Evolutionary conservation across 2,888 invertebrate genomes (phyloP).

Genomic region (Drosophila anceps): DNA sequence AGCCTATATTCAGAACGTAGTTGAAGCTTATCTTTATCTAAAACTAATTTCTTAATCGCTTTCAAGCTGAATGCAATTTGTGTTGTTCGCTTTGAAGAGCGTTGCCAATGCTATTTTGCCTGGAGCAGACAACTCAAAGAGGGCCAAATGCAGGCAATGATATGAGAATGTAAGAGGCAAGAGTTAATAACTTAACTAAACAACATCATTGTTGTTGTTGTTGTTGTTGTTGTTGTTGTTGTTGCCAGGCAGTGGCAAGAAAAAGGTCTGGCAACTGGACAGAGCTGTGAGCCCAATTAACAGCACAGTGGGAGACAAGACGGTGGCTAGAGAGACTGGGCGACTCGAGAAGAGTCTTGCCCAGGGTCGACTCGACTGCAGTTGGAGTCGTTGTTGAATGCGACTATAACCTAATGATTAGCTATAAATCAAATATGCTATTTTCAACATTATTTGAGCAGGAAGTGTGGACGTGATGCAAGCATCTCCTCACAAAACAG

Average conservation of each 20-base stretch:
- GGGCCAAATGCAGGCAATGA: slow-evolving; percentile 33
- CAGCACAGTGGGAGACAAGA: slow-evolving; percentile 77
- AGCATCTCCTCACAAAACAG: slow-evolving; percentile 62
- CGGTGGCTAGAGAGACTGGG: slow-evolving; percentile 14
- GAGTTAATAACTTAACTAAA: slow-evolving; percentile 80
- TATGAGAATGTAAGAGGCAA: slow-evolving; percentile 47
- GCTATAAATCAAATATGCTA: slow-evolving; percentile 82
- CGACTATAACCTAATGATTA: slow-evolving; percentile 82
- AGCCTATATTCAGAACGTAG: background rate
- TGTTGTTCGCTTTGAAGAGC: slow-evolving; percentile 58
- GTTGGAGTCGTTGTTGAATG: slow-evolving; percentile 52
- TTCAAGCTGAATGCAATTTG: slow-evolving; percentile 66
- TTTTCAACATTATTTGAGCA: slow-evolving; percentile 82
- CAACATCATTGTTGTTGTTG: slow-evolving; percentile 71
- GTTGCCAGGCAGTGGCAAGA: slow-evolving; percentile 7
- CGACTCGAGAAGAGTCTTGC: slow-evolving; percentile 9
- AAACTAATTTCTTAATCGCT: slow-evolving; percentile 15
- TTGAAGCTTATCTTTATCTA: background rate
- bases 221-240: slow-evolving; percentile 53
- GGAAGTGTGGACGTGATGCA: slow-evolving; percentile 80
- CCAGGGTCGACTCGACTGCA: slow-evolving; percentile 28
- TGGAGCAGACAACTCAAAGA: slow-evolving; percentile 45
- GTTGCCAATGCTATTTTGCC: slow-evolving; percentile 57
- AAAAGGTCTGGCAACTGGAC: slow-evolving; percentile 56
- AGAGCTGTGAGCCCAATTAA: slow-evolving; percentile 74